Evolutionary conservation across 2,113 vertebrate genomes (phyloP).

Genomic region (Oreotrochilus melanogaster): DNA sequence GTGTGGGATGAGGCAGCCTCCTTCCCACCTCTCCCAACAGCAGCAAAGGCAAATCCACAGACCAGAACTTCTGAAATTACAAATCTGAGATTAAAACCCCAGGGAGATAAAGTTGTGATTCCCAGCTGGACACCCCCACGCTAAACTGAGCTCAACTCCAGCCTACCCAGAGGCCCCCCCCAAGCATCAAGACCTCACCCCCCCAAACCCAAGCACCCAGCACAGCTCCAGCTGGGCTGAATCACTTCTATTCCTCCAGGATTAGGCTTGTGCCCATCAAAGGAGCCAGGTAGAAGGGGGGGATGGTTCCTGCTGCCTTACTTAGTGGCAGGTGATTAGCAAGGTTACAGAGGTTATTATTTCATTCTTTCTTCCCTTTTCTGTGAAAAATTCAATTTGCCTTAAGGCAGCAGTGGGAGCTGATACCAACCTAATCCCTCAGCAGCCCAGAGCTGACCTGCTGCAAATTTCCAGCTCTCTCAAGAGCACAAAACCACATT

Average conservation of each 20-base stretch:
- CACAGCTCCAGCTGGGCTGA: background rate
- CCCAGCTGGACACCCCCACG: background rate
- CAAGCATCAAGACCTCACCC: background rate
- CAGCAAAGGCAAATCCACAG: background rate
- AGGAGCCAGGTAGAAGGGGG: background rate
- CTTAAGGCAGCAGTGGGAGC: background rate
- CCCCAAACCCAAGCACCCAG: background rate
- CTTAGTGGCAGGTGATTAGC: background rate
- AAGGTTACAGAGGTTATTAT: background rate
- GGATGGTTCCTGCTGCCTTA: background rate
- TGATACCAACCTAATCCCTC: conserved; percentile 41
- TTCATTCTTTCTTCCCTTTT: background rate
- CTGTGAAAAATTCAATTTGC: conserved; percentile 33
- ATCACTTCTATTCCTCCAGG: background rate
- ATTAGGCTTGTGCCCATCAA: background rate
- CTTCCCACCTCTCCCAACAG: background rate
- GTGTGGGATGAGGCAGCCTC: background rate
- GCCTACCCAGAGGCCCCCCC: background rate
- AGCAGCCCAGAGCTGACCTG: background rate
- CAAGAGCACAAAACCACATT: conserved; percentile 30
- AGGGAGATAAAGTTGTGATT: background rate
- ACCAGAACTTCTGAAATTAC: background rate
- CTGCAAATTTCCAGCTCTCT: conserved; percentile 19
- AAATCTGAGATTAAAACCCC: background rate
- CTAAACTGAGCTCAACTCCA: background rate